phyloP scores from a whole-genome alignment of 2,888 invertebrate genomes.

The Adelphocoris suturalis region DNA sequence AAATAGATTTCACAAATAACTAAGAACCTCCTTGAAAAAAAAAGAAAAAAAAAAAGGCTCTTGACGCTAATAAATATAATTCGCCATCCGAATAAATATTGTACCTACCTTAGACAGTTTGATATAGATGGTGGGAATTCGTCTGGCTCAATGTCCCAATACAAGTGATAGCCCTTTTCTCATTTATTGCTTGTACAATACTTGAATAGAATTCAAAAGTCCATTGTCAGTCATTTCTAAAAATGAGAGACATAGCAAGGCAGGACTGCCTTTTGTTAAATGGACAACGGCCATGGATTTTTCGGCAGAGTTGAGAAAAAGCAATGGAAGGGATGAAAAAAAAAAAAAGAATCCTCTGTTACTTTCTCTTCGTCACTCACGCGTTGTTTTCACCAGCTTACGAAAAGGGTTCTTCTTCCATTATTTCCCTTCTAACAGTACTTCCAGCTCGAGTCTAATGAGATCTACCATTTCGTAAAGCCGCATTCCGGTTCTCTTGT shows the following conservation, averaged over 20 bases:
- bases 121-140: not conserved
- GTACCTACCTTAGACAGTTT: not conserved
- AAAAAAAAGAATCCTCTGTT: not conserved
- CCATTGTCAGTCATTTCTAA: constrained; percentile 28
- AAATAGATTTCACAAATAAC: too few relatives aligned
- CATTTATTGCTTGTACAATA: constrained; percentile 32
- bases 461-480: constrained; percentile 32
- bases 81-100: not conserved
- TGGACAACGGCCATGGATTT: not conserved
- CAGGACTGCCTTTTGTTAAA: not conserved
- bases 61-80: too few relatives aligned
- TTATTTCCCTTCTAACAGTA: not conserved
- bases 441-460: constrained; percentile 14
- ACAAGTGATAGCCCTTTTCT: constrained; percentile 1
- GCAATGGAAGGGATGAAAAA: not conserved
- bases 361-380: constrained; percentile 23
- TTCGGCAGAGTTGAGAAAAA: constrained; percentile 3
- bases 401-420: not conserved
- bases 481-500: not conserved
- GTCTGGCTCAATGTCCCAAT: not conserved
- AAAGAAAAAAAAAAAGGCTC: too few relatives aligned
- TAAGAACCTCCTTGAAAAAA: too few relatives aligned
- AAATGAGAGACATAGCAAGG: constrained; percentile 10
- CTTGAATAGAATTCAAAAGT: constrained; percentile 6
- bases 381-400: constrained; percentile 11